Base-by-base conservation (phyloP, 2,113 vertebrate genomes). In the Chlorodrepanis virens region DNA sequence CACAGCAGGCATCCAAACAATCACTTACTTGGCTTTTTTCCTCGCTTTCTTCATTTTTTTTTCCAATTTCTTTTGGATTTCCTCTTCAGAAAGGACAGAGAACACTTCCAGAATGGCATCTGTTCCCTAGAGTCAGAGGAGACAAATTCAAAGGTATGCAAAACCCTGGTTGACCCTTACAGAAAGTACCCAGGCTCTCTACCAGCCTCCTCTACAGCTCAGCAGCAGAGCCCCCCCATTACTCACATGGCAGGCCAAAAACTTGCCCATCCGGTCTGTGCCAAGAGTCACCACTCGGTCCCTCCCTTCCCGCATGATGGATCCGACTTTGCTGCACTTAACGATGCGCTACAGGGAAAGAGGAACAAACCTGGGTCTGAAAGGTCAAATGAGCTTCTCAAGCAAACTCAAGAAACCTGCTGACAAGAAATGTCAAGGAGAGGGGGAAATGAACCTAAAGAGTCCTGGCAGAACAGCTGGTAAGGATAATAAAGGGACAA, bases 171-270 rank as follows among this genome's bases (percentile, higher is more conserved):
- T 59, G 18, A n/a, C 25, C 37, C 64, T 71, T 47, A 39, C 33
- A 80, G 47, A 83, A 87, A 37, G 7, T 7, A 67, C 4, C 14
- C 27, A 20, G 33, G 23, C 31, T 56, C 33, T 78, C 25, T 14
- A 49, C 22, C 3, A 94, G 29, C 14, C 33, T 71, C 15, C 23
- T 27, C 18, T n/a, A 49, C 5, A 74, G 33, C 37, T 63, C 6
- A 2, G 29, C 0, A 68, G 31, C 29, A 64, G 22, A 72, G 12
- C 3, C 5, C 25, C 33, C 33, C 42, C 50, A 11, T 13, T 78
- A 99, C 99, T 98, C 97, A 99, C 99, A 6, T 99, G 99, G 93
- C 99, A 99, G 64, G 98, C 98, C 78, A 99, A 89, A 90, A 99
- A 96, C 95, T 98, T 97, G 94, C 98, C 97, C 8, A 90, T 99